Evolutionary conservation across 2,888 invertebrate genomes (phyloP).

Genomic region (Coenonympha glycerion): DNA sequence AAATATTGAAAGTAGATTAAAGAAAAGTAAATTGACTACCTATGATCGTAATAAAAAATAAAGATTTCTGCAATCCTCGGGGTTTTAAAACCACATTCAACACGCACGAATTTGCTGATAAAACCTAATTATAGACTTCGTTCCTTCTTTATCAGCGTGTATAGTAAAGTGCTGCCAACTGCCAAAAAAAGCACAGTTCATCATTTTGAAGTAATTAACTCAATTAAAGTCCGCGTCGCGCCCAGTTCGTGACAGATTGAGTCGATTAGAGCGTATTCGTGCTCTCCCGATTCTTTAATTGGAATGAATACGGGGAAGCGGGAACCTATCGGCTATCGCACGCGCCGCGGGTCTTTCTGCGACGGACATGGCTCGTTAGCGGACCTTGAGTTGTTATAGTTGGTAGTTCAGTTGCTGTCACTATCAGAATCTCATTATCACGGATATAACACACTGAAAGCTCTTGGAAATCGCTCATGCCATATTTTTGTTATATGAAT

Average conservation of each 20-base stretch:
- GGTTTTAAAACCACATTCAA: too few species aligned
- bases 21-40: too few species aligned
- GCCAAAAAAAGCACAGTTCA: too few species aligned
- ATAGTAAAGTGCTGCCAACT: too few species aligned
- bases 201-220: constrained; percentile 20
- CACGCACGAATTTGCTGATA: too few species aligned
- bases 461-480: too few species aligned
- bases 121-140: too few species aligned
- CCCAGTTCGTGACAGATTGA: constrained; percentile 37
- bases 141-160: too few species aligned
- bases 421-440: constrained; percentile 18
- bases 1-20: too few species aligned
- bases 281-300: constrained; percentile 59
- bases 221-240: constrained; percentile 8
- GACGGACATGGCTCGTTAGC: constrained; percentile 38
- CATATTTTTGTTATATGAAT: too few species aligned
- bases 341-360: constrained; percentile 24
- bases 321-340: constrained; percentile 21
- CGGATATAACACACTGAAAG: constrained; percentile 1
- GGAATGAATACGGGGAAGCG: constrained; percentile 44
- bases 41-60: too few species aligned
- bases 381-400: background rate
- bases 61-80: too few species aligned
- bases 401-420: constrained; percentile 7
- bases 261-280: constrained; percentile 56